Conservation (phyloP, 2,888 invertebrate species). For the Scaptomyza flava region DNA sequence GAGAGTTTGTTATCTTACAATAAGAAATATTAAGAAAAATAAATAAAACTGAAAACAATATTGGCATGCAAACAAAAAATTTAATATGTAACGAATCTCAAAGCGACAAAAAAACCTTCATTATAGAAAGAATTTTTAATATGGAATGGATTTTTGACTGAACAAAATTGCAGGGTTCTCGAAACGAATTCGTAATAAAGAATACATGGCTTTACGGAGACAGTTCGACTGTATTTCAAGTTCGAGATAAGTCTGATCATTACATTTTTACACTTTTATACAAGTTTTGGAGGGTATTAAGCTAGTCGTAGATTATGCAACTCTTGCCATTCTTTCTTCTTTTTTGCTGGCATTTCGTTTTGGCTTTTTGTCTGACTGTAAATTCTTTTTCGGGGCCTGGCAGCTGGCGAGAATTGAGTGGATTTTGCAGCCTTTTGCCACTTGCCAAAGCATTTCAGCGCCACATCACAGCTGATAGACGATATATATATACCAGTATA, state of each 20-base stretch:
- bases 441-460: constrained; percentile 56
- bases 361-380: constrained; percentile 55
- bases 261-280: no score
- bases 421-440: constrained; percentile 55
- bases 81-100: no score
- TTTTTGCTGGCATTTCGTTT: constrained; percentile 47
- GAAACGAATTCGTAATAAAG: no score
- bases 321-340: background rate
- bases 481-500: constrained; percentile 15
- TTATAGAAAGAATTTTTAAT: no score
- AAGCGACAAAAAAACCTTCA: no score
- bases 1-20: no score
- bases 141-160: no score
- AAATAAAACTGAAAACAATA: no score
- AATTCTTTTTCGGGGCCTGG: constrained; percentile 39
- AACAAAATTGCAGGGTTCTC: no score
- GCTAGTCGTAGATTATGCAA: background rate
- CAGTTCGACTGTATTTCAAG: no score
- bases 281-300: background rate
- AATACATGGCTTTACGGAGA: no score
- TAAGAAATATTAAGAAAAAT: background rate
- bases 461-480: constrained; percentile 56
- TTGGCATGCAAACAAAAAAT: background rate
- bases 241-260: no score
- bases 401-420: constrained; percentile 55